Conservation (phyloP, 1,140 invertebrate species). For the Neodiprion fabricii region DNA sequence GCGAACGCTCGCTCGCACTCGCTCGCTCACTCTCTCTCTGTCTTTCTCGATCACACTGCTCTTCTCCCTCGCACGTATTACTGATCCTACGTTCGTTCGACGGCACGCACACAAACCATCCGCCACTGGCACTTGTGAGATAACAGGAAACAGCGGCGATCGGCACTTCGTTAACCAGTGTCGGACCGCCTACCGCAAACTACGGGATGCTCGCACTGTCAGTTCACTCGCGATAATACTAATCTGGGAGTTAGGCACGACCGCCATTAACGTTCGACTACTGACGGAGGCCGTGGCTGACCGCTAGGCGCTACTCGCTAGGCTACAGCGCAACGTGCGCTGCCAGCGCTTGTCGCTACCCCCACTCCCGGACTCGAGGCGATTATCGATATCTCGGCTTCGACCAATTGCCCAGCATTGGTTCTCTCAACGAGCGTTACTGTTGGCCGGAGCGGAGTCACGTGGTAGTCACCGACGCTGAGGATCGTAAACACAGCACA, state of each 20-base stretch:
- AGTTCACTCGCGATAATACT: no score
- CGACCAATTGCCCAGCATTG: not conserved
- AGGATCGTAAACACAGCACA: no score
- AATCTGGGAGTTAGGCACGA: not conserved
- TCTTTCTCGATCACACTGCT: constrained; percentile 13
- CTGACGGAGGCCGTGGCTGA: not conserved
- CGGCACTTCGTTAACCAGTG: no score
- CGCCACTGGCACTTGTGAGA: constrained; percentile 4
- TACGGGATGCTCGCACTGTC: no score
- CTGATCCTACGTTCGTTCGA: not conserved
- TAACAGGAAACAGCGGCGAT: not conserved
- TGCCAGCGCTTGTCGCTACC: not conserved
- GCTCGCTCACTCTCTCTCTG: constrained; percentile 12
- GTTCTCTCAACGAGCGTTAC: no score
- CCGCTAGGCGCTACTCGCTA: no score
- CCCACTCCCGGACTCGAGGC: no score
- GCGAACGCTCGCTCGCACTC: constrained; percentile 16
- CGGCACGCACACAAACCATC: not conserved
- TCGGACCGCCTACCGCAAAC: no score
- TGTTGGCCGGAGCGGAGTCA: no score
- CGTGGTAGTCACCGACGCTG: no score
- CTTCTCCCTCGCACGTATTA: constrained; percentile 8
- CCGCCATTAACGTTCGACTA: not conserved
- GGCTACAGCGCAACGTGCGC: not conserved
- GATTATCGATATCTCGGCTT: not conserved